phyloP scores from a whole-genome alignment of 2,888 invertebrate genomes.

The Ypsolopha scabrella region DNA sequence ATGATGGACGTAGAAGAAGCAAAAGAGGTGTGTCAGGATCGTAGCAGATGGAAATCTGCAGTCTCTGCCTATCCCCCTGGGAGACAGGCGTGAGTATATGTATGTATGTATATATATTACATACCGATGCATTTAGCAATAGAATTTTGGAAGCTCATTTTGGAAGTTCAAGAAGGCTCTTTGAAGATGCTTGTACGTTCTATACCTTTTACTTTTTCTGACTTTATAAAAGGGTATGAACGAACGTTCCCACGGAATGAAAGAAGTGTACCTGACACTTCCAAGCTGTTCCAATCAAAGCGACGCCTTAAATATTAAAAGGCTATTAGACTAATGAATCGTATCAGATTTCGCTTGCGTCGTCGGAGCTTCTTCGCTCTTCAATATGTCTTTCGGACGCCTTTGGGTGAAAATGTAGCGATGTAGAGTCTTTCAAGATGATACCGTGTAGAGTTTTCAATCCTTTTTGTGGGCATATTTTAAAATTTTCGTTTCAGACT shows the following conservation, averaged over 20 bases:
- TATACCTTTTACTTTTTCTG: no score
- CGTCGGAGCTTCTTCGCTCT: slow-evolving; percentile 31
- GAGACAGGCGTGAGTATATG: no score
- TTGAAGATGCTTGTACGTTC: no score
- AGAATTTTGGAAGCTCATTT: background rate
- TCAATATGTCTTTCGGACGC: slow-evolving; percentile 48
- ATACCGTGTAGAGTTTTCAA: slow-evolving; percentile 21
- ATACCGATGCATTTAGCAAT: background rate
- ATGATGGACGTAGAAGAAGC: no score
- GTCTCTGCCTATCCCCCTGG: no score
- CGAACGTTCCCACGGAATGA: slow-evolving; percentile 20
- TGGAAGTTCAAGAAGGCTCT: slow-evolving; percentile 16
- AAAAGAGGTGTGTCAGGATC: no score
- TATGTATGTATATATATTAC: no score
- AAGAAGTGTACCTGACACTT: slow-evolving; percentile 49
- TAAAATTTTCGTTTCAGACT: slow-evolving; percentile 16
- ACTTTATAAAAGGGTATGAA: no score
- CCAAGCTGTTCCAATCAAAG: slow-evolving; percentile 59
- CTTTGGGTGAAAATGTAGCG: slow-evolving; percentile 22
- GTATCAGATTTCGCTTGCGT: slow-evolving; percentile 63
- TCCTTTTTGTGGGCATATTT: slow-evolving; percentile 18
- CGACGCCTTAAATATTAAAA: slow-evolving; percentile 61
- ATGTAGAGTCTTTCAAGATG: slow-evolving; percentile 13
- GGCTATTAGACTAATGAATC: slow-evolving; percentile 69
- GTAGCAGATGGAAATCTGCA: no score